Percentiles rank a stretch among this genome's conserved stretches.
Evolutionary conservation across 2,113 vertebrate species (phyloP).

Genomic region (Poeciliopsis prolifica): DNA sequence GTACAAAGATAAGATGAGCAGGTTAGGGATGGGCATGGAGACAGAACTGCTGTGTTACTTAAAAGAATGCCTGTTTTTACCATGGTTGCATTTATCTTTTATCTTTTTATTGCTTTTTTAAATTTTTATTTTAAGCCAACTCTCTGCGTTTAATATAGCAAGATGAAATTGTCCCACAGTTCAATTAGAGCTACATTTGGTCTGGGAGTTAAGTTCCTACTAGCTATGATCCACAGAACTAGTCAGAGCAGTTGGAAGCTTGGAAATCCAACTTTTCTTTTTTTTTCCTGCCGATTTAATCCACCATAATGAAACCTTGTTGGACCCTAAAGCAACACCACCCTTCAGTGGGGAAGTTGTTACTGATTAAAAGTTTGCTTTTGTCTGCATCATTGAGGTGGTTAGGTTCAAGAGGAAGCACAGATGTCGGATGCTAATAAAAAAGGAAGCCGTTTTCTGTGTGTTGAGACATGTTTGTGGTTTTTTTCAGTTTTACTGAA

Average conservation of each 20-base stretch:
- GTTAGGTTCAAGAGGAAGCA: neutral
- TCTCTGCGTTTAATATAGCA: neutral
- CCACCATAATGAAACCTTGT: neutral
- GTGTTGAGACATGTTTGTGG: neutral
- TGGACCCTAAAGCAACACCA: neutral
- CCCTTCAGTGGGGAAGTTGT: neutral
- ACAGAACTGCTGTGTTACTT: constrained; percentile 15
- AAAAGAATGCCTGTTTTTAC: neutral
- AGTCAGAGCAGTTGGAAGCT: no score
- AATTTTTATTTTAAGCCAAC: neutral
- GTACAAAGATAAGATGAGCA: constrained; percentile 1
- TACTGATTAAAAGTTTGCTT: neutral
- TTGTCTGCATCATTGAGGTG: neutral
- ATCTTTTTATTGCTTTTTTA: neutral
- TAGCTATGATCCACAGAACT: no score
- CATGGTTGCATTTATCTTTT: constrained; percentile 3
- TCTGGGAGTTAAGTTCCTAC: no score
- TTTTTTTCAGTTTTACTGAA: neutral
- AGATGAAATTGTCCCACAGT: neutral
- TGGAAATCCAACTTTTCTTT: neutral
- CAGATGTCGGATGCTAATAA: neutral
- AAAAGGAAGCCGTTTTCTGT: neutral
- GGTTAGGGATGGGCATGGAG: neutral
- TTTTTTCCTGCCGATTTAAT: neutral
- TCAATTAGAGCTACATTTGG: neutral